Conservation (phyloP, 2,113 vertebrate genomes). For the Brevimyrus niger region DNA sequence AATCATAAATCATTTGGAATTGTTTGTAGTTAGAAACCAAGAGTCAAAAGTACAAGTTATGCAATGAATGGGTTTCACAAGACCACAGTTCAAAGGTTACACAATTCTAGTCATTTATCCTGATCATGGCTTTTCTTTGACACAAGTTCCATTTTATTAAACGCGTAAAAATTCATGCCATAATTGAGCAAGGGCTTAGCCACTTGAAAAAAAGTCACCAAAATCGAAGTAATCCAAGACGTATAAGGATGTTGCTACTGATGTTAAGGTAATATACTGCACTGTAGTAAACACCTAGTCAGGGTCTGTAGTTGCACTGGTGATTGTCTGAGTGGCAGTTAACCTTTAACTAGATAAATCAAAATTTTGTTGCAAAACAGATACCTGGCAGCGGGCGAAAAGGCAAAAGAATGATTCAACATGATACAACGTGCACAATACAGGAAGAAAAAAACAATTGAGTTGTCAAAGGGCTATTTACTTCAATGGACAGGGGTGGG, state of each 20-base stretch:
- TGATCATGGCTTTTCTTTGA: not conserved
- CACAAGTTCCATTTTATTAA: not conserved
- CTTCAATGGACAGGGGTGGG: not conserved
- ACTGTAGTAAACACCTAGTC: not conserved
- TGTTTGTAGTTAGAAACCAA: not conserved
- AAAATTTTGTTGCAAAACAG: not conserved
- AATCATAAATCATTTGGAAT: not conserved
- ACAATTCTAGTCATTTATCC: not conserved
- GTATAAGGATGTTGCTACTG: not conserved
- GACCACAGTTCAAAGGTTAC: not conserved
- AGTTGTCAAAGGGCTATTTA: not conserved
- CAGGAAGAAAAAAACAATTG: not conserved
- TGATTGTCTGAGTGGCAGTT: not conserved
- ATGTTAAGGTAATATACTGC: not conserved
- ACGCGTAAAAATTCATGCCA: not conserved
- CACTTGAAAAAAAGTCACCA: not conserved
- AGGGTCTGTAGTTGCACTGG: not conserved
- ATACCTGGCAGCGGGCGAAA: not conserved
- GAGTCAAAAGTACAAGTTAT: not conserved
- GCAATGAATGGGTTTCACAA: not conserved
- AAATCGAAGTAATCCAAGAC: not conserved
- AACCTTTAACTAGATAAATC: not conserved
- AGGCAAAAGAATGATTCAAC: not conserved
- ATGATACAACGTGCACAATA: not conserved
- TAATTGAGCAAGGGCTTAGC: not conserved